Evolutionary conservation across 2,888 invertebrate genomes (phyloP).

Genomic region (Stenichneumon culpator): DNA sequence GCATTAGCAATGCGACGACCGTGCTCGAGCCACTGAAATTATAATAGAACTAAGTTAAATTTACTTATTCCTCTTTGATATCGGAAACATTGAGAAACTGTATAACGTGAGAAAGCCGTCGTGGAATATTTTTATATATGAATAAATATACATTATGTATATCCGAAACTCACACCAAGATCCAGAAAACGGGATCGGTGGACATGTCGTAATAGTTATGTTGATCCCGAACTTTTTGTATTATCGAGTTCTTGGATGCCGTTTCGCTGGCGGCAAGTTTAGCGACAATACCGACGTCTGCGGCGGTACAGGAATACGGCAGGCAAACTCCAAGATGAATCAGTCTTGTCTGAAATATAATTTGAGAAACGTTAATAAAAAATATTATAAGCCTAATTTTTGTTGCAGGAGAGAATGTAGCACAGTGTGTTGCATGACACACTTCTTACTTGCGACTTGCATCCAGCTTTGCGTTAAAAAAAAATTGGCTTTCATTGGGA

Average conservation of each 20-base stretch:
- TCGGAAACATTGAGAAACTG: neutral
- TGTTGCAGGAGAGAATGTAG: neutral
- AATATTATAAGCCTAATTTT: neutral
- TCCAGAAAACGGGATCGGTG: slow-evolving; percentile 90
- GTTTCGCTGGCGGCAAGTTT: slow-evolving; percentile 86
- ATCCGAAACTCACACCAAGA: slow-evolving; percentile 88
- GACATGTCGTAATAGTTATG: slow-evolving; percentile 89
- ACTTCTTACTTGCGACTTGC: neutral
- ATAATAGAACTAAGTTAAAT: slow-evolving; percentile 33
- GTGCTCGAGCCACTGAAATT: slow-evolving; percentile 86
- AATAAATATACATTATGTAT: neutral
- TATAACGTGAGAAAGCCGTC: neutral
- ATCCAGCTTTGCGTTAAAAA: neutral
- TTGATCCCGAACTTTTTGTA: slow-evolving; percentile 90
- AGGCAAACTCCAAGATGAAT: slow-evolving; percentile 92
- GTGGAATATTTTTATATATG: neutral
- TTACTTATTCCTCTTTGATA: neutral
- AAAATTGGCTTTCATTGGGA: too few relatives aligned
- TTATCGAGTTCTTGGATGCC: slow-evolving; percentile 82
- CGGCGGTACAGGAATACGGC: slow-evolving; percentile 89
- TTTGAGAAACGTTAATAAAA: neutral
- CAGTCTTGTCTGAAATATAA: slow-evolving; percentile 88
- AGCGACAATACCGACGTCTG: slow-evolving; percentile 87
- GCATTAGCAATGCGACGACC: slow-evolving; percentile 87
- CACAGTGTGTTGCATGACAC: neutral